Conservation (phyloP, 2,113 vertebrate genomes). For the Engraulis encrasicolus region DNA sequence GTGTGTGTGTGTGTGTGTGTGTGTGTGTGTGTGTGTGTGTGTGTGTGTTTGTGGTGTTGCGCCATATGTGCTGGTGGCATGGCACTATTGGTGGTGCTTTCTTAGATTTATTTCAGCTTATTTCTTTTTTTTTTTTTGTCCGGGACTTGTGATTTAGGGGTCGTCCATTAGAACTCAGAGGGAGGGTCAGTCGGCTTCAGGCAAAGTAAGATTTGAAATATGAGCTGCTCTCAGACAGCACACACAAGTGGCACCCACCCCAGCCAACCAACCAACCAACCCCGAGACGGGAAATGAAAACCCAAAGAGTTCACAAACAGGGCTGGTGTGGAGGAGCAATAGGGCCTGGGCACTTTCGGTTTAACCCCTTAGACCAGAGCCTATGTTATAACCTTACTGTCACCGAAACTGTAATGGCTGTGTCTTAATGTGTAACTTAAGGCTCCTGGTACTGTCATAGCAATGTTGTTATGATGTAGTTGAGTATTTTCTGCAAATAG, state of each 20-base stretch:
- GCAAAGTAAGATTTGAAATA: not conserved
- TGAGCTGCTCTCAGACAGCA: not conserved
- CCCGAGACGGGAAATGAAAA: not conserved
- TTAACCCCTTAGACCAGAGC: no score
- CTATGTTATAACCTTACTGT: no score
- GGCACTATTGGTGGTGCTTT: not conserved
- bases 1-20: not conserved
- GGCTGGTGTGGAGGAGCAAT: no score
- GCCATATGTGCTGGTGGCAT: no score
- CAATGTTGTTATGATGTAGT: no score
- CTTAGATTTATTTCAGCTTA: constrained; percentile 5
- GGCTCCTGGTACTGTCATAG: no score
- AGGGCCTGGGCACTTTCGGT: no score
- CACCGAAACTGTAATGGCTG: no score
- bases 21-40: constrained; percentile 21
- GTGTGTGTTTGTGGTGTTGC: not conserved
- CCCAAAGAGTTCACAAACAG: not conserved
- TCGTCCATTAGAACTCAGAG: no score
- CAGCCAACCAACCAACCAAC: no score
- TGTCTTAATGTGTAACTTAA: no score
- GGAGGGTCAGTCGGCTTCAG: not conserved
- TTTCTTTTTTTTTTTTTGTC: not conserved
- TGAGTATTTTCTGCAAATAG: no score
- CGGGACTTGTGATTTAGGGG: not conserved
- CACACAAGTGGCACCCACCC: not conserved